Conservation (phyloP, 2,113 vertebrate genomes). For the Hypocryptadius cinnamomeus region DNA sequence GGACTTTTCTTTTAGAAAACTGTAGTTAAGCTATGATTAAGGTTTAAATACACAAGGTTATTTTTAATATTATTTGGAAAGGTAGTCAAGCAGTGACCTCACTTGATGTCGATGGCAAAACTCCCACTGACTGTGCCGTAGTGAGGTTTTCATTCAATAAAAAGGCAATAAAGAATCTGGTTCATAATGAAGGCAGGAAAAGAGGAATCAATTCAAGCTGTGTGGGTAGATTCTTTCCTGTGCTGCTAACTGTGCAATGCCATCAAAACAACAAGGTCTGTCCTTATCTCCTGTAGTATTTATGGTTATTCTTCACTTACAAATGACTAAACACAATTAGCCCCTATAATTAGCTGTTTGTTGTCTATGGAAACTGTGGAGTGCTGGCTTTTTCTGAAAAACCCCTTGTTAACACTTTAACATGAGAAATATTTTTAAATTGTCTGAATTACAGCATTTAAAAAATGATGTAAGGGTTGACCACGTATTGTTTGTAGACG, state of each 20-base stretch:
- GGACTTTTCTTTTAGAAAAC: not conserved
- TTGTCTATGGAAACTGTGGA: not conserved
- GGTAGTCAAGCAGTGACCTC: not conserved
- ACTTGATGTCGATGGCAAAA: not conserved
- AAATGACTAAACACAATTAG: not conserved
- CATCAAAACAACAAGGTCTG: not conserved
- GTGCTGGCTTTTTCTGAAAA: not conserved
- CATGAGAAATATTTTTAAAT: not conserved
- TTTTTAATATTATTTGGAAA: not conserved
- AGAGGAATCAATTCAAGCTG: not conserved
- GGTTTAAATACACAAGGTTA: not conserved
- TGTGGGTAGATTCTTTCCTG: not conserved
- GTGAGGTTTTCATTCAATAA: conserved; percentile 22
- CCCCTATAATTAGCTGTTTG: not conserved
- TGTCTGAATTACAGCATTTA: not conserved
- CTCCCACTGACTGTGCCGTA: not conserved
- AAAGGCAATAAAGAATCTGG: not conserved
- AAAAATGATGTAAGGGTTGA: not conserved
- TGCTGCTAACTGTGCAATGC: not conserved
- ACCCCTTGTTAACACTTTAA: not conserved
- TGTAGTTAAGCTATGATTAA: not conserved
- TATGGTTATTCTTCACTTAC: not conserved
- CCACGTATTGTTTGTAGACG: not conserved
- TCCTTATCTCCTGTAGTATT: not conserved
- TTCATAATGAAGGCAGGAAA: not conserved